Evolutionary conservation across 2,888 invertebrate species (phyloP), one percentile per base, ranked within the genome.

Genomic region (Branchellion lobata): DNA sequence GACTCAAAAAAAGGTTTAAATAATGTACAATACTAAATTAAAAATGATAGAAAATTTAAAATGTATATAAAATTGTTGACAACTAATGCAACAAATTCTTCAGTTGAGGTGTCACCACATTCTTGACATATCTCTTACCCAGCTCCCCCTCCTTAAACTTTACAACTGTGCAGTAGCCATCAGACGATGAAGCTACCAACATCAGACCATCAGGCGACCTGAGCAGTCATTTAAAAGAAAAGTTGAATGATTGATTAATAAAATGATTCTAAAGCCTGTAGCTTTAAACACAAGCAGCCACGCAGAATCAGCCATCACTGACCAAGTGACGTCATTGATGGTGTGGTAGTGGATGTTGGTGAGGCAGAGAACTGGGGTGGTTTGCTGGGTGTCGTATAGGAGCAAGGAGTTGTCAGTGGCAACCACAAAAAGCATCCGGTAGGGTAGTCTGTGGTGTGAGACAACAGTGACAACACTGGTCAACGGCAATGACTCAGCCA

Each of bases 301-400:
- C n/a, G n/a, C n/a, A n/a, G n/a, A n/a, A n/a, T n/a, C n/a, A n/a
- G n/a, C n/a, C 40, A 14, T 14, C 21, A 34, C 87, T 85, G 85
- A 91, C 95, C 95, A 96, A 0, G 93, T 88, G n/a, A 95, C 85
- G 87, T 95, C 95, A 8, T 93, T 94, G 68, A 96, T 89, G 82
- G 93, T 90, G n/a, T 94, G 93, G 85, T 94, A 95, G 86, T 95
- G 95, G 83, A 95, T 93, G 85, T 94, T 93, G 33, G 92, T 91
- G 79, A 95, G 83, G 78, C 91, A 89, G 0, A 92, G 94, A 87
- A 96, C 91, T 0, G 95, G 95, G 53, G 90, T 88, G 1, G 89
- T 86, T 85, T 94, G 94, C 86, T 95, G 94, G 0, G 94, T 94
- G 85, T 96, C 95, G 85, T 94, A 95, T 61, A 96, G 88, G 80